Evolutionary conservation across 2,797 vertebrate species (phyloP).

Genomic region (Natrix natrix): DNA sequence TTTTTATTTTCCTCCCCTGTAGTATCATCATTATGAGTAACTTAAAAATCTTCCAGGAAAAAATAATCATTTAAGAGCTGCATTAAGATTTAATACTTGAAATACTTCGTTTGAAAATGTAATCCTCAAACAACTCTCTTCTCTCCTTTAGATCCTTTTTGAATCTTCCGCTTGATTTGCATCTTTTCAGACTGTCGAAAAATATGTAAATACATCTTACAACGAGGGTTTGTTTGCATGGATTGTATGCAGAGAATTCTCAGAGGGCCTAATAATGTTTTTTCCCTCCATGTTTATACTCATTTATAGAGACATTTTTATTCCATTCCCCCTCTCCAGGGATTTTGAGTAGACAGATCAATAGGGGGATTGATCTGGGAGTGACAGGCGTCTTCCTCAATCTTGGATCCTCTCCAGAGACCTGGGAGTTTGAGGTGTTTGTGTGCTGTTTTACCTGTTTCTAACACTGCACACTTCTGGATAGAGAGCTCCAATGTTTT

Average conservation of each 20-base stretch:
- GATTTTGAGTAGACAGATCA: not conserved
- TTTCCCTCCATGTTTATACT: not conserved
- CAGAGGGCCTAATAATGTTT: not conserved
- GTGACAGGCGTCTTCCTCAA: not conserved
- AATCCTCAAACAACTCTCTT: constrained; percentile 36
- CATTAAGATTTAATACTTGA: constrained; percentile 45
- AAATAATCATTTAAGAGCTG: constrained; percentile 55
- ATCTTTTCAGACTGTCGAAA: not conserved
- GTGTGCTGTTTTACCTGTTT: not conserved
- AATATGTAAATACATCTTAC: constrained; percentile 14
- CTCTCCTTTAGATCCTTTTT: constrained; percentile 27
- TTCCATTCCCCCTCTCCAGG: not conserved
- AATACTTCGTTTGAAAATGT: constrained; percentile 46
- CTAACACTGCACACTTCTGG: not conserved
- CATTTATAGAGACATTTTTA: not conserved
- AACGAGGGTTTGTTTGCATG: not conserved
- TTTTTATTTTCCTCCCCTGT: not conserved
- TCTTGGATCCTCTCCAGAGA: not conserved
- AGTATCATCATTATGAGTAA: constrained; percentile 24
- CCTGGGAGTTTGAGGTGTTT: not conserved
- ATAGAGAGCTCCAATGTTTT: not conserved
- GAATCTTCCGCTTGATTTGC: constrained; percentile 39
- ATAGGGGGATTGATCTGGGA: not conserved
- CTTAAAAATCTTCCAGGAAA: constrained; percentile 52
- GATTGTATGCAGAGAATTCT: too few species aligned